Evolutionary conservation across 2,888 invertebrate species (phyloP).

Genomic region (Lasioglossum villosulum): DNA sequence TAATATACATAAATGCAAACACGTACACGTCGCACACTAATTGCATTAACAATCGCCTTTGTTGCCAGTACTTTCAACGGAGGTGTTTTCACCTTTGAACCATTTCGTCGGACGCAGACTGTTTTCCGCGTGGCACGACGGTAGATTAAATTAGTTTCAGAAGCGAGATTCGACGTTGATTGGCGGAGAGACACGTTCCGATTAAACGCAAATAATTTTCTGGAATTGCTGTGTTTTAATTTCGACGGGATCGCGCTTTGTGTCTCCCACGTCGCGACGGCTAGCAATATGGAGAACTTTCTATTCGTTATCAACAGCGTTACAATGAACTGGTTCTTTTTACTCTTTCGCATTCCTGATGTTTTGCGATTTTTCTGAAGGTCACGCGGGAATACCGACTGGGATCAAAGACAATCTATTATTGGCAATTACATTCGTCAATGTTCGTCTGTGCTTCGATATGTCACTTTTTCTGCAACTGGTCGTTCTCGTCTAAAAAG

Average conservation of each 20-base stretch:
- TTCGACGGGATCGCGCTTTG: neutral
- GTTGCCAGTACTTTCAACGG: conserved; percentile 17
- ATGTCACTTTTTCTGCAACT: neutral
- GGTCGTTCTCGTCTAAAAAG: neutral
- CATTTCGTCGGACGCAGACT: neutral
- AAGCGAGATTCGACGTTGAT: conserved; percentile 21
- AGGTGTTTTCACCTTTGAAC: conserved; percentile 19
- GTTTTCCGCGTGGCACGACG: neutral
- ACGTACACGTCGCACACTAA: neutral
- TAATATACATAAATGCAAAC: conserved; percentile 21
- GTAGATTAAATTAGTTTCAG: conserved; percentile 24
- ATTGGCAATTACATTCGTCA: neutral
- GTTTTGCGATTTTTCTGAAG: neutral
- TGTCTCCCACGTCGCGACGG: neutral
- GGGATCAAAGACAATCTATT: neutral
- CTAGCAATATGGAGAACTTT: neutral
- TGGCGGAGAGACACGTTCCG: conserved; percentile 21
- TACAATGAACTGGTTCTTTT: neutral
- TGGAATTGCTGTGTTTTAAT: conserved; percentile 6
- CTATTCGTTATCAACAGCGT: neutral
- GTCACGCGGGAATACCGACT: neutral
- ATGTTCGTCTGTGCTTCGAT: neutral
- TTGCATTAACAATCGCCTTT: conserved; percentile 19
- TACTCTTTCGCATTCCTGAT: neutral
- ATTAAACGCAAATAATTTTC: conserved; percentile 18